Evolutionary conservation across 2,888 invertebrate species (phyloP).

Genomic region (Celastrina argiolus): DNA sequence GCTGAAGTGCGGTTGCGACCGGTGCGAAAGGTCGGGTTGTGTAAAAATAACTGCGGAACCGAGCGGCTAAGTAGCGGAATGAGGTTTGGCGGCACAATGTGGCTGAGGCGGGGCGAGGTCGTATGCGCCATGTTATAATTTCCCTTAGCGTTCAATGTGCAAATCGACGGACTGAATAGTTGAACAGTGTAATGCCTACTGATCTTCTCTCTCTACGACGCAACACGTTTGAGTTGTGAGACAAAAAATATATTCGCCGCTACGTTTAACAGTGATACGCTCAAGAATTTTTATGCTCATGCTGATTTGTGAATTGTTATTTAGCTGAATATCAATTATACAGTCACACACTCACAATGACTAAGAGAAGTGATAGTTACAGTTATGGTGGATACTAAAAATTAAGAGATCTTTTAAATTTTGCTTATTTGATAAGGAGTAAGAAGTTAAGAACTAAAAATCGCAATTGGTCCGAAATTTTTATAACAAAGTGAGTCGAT

Average conservation of each 20-base stretch:
- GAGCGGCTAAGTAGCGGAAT: conserved; percentile 75
- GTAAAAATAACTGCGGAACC: conserved; percentile 78
- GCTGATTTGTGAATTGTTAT: neutral
- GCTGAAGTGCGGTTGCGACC: conserved; percentile 72
- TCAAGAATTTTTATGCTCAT: neutral
- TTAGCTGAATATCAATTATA: neutral
- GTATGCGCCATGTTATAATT: conserved; percentile 76
- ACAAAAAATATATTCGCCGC: conserved; percentile 1
- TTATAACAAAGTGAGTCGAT: neutral
- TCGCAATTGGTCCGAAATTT: neutral
- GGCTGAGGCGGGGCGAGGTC: conserved; percentile 74
- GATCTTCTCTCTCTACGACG: conserved; percentile 17
- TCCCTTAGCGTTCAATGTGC: conserved; percentile 75
- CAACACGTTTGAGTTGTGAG: conserved; percentile 19
- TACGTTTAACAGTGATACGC: conserved; percentile 2
- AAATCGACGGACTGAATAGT: conserved; percentile 65
- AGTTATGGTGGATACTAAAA: neutral
- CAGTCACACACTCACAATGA: neutral
- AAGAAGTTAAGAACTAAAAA: neutral
- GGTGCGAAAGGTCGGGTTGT: conserved; percentile 77
- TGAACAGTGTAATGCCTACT: conserved; percentile 64
- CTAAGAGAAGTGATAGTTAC: neutral
- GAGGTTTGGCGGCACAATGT: conserved; percentile 77
- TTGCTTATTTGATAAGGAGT: no score
- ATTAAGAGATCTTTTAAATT: neutral